Base-by-base conservation (phyloP, 2,113 vertebrate species). In the Vicugna pacos region DNA sequence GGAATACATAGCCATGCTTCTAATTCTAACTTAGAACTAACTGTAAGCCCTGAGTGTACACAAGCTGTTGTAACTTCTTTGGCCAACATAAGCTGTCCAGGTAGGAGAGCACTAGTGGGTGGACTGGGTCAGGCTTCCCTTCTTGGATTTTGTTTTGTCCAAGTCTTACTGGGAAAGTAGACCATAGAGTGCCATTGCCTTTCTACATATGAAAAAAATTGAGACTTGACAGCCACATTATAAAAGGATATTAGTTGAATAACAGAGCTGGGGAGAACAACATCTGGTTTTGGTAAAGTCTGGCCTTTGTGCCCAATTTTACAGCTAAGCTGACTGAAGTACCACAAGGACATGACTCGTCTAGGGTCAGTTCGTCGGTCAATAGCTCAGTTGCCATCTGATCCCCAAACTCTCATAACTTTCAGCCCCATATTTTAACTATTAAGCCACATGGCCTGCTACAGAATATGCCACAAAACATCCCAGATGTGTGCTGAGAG, bases 281-380 rank as follows among this genome's bases (percentile, higher is more conserved):
- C 98, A 97, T 97, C 96, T 97, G 97, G 93, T 93, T 97, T 97
- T 91, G 77, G 72, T 97, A 48, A 97, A 95, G 62, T 38, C 50
- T 56, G 56, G 91, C 73, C 69, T 92, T 64, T 81, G 75, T 79
- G 94, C 70, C 94, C 92, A 75, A 79, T 85, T 96, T 93, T 96
- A 83, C 73, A 97, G 73, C 89, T 76, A 56, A 94, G 56, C 91
- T 93, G 94, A 87, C 91, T 97, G 88, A 95, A 93, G 81, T 56
- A 70, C 72, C 75, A 79, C 28, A 48, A 84, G 97, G 91, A 96
- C 91, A 62, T 30, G 91, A 35, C 76, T 94, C 75, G 72, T 82
- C 38, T 86, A 56, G 94, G 95, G 95, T 97, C 95, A 86, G 81
- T 64, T 89, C 13, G 0, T 96, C 26, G 38, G 95, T 96, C 94